Evolutionary conservation across 2,797 vertebrate species (phyloP).

Genomic region (Nyctibius grandis): DNA sequence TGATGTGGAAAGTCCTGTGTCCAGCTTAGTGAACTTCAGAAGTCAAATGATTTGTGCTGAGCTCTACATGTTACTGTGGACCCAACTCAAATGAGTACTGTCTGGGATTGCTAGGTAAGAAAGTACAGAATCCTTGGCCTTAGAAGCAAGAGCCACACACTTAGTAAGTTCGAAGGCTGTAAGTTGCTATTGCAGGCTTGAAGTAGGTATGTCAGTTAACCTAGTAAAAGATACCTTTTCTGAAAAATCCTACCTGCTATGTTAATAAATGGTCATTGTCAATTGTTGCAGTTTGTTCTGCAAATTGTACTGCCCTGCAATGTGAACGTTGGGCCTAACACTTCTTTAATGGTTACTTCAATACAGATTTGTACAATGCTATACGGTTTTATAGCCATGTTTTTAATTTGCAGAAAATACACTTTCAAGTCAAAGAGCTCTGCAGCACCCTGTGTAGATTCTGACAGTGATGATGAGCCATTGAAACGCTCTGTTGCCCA

Average conservation of each 20-base stretch:
- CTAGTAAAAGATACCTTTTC: not conserved
- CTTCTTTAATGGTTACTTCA: not conserved
- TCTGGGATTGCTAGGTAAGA: not conserved
- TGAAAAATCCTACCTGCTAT: not conserved
- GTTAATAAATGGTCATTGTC: not conserved
- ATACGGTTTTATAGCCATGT: not conserved
- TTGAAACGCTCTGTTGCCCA: slow-evolving; percentile 78
- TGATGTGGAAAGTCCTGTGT: not conserved
- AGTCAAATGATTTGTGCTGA: not conserved
- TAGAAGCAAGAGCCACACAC: not conserved
- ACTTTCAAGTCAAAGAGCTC: slow-evolving; percentile 81
- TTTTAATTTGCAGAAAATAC: slow-evolving; percentile 78
- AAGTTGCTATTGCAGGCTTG: not conserved
- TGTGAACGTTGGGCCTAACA: not conserved
- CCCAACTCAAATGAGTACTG: not conserved
- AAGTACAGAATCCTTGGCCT: not conserved
- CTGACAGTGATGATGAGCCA: slow-evolving; percentile 91
- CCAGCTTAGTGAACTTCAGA: not conserved
- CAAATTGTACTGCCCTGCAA: not conserved
- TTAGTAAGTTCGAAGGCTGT: not conserved
- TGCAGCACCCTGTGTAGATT: slow-evolving; percentile 78
- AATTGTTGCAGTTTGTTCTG: not conserved
- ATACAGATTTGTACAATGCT: not conserved
- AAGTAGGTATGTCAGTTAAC: not conserved
- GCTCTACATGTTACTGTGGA: not conserved